Evolutionary conservation across 1,140 invertebrate genomes (phyloP).

Genomic region (Dendroctonus ponderosae): DNA sequence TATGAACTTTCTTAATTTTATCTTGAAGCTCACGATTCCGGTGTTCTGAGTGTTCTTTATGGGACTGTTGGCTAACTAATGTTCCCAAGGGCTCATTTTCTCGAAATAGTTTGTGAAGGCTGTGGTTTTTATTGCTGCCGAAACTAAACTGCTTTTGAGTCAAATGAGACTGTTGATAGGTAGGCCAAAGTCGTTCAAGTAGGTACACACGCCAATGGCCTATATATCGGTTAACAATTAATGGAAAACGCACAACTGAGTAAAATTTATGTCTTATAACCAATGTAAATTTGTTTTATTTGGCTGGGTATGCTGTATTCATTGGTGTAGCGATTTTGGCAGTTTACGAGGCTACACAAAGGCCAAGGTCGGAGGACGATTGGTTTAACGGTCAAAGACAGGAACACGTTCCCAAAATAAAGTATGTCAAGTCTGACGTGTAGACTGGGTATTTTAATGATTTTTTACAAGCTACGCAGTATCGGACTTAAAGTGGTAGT

Average conservation of each 20-base stretch:
- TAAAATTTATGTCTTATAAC: not conserved
- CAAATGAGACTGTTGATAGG: no score
- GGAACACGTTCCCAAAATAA: conserved; percentile 35
- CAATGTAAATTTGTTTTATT: conserved; percentile 11
- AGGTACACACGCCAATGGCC: no score
- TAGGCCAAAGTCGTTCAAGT: no score
- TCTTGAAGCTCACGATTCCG: no score
- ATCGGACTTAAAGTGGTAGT: conserved; percentile 6
- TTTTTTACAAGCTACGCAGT: conserved; percentile 30
- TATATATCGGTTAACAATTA: no score
- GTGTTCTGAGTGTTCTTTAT: no score
- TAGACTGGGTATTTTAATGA: conserved; percentile 35
- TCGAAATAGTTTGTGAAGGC: no score
- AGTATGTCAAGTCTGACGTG: conserved; percentile 35
- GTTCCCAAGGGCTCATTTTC: no score
- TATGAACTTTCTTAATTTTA: no score
- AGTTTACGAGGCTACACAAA: conserved; percentile 33
- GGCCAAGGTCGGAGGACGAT: conserved; percentile 31
- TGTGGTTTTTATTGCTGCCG: no score
- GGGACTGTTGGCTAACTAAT: no score
- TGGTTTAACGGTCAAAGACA: conserved; percentile 35
- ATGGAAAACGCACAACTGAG: not conserved
- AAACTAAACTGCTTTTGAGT: no score
- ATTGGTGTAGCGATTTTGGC: conserved; percentile 26
- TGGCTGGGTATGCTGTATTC: conserved; percentile 17